Evolutionary conservation across 2,113 vertebrate species (phyloP).

Genomic region (Myrmophylax atrothorax): DNA sequence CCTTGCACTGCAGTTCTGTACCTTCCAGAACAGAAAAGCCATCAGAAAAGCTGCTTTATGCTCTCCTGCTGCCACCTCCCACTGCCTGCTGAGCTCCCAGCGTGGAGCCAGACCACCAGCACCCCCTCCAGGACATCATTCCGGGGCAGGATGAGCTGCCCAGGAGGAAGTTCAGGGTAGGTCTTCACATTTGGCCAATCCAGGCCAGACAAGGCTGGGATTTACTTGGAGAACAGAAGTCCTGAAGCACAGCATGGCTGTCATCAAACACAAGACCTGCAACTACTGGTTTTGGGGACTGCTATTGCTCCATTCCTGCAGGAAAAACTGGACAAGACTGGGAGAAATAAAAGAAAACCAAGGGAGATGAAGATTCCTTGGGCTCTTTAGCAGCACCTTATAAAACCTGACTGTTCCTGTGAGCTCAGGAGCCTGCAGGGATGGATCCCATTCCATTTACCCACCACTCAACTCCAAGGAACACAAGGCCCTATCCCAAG

Average conservation of each 20-base stretch:
- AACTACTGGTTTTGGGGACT: background rate
- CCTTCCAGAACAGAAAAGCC: background rate
- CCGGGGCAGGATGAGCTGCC: background rate
- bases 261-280: fast-evolving
- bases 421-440: background rate
- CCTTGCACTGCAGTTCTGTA: background rate
- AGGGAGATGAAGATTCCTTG: background rate
- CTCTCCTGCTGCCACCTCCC: background rate
- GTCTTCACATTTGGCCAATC: background rate
- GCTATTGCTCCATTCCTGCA: background rate
- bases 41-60: background rate
- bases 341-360: background rate
- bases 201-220: background rate
- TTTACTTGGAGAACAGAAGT: background rate
- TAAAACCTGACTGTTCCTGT: background rate
- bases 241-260: background rate
- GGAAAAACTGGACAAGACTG: background rate
- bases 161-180: background rate
- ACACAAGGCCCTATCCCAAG: background rate
- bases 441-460: background rate
- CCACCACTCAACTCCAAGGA: background rate
- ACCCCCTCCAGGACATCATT: background rate
- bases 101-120: background rate
- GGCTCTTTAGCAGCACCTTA: background rate
- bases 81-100: background rate